Evolutionary conservation across 1,140 invertebrate genomes (phyloP), one percentile per base, ranked within the genome.

Genomic region (Odontomachus brunneus): DNA sequence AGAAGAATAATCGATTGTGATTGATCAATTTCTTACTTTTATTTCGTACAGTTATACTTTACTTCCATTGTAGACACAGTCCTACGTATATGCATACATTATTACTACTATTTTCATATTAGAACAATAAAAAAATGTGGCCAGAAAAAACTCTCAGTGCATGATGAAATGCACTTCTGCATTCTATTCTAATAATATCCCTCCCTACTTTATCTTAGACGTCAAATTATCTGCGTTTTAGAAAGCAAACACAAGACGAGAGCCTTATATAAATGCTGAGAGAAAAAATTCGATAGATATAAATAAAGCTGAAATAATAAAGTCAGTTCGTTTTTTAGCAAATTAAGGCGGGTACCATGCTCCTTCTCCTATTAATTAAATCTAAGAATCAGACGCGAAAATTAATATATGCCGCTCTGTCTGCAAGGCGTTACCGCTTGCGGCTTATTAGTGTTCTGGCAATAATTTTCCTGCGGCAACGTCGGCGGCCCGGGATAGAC

Each of bases 361-460:
- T 53, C 14, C 49, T 29, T n/a, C 11, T 24, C 38, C 14, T 38
- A 60, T 44, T 48, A 74, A 74, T 74, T 74, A 74, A 44, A 74
- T 48, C 22, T 48, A 38, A 29, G 33, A 72, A 57, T n/a, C 51
- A n/a, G 29, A 14, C 29, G 24, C 17, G 33, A 19, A 60, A 73
- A 74, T 74, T 74, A 60, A 74, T 74, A 26, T 48, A 74, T 26
- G 22, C 38, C 53, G n/a, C 33, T 22, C 29, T 33, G 29, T 5
- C 24, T 38, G 33, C 55, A 48, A 73, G 33, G 67, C 59, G 59
- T 55, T 66, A 48, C 82, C 24, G 71, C 44, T 59, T 60, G 22
- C 49, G n/a, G 49, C 63, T 86, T 84, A 86, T 84, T 84, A 86
- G 63, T 38, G 38, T 49, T 57, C 72, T 53, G 51, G 63, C 67